Evolutionary conservation across 1,140 invertebrate species (phyloP).

Genomic region (Rhynchophorus ferrugineus): DNA sequence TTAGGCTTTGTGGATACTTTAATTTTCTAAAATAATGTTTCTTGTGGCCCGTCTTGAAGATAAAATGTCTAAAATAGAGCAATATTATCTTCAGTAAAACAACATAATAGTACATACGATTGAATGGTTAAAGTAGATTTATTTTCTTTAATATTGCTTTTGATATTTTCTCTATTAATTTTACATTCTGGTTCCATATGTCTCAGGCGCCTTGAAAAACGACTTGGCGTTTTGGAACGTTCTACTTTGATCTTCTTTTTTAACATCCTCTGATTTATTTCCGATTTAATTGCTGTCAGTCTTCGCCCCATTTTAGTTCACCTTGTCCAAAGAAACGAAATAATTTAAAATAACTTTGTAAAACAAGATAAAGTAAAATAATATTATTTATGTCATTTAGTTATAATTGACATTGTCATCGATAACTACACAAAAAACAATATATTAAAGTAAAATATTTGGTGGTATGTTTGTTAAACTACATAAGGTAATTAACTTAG

Average conservation of each 20-base stretch:
- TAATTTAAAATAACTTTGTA: not conserved
- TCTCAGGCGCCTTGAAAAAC: slow-evolving; percentile 7
- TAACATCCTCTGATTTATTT: not conserved
- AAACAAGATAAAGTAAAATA: too few species aligned
- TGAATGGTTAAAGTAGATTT: too few species aligned
- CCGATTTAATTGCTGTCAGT: not conserved
- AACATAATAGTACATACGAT: too few species aligned
- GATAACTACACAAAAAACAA: too few species aligned
- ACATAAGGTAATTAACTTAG: too few species aligned
- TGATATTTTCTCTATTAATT: too few species aligned
- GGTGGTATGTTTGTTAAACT: too few species aligned
- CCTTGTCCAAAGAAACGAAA: not conserved
- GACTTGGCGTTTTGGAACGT: not conserved
- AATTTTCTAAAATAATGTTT: not conserved
- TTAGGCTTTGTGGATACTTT: not conserved
- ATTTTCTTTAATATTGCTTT: too few species aligned
- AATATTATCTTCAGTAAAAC: not conserved
- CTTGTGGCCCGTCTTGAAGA: not conserved
- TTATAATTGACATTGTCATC: too few species aligned
- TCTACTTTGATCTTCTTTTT: not conserved
- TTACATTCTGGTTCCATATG: slow-evolving; percentile 2
- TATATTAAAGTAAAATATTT: too few species aligned
- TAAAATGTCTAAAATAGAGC: not conserved
- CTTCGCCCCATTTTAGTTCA: not conserved
- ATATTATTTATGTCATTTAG: too few species aligned